Percentiles rank a stretch among this genome's conserved stretches.
Conservation (phyloP, 2,888 invertebrate species). For the Oscheius sp. region DNA sequence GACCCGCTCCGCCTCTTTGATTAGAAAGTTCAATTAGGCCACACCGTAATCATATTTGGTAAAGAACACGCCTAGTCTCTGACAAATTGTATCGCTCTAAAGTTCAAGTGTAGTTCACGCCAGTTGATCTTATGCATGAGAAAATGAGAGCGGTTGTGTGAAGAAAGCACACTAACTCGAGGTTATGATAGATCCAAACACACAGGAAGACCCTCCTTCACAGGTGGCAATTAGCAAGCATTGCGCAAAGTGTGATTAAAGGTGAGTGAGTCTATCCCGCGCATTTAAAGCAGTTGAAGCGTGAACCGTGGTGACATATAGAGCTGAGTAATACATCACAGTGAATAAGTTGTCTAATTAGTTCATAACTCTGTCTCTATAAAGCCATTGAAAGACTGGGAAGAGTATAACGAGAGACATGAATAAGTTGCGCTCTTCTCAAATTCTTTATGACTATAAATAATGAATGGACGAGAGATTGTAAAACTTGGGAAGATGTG, state of each 20-base stretch:
- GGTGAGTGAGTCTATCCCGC: slow-evolving; percentile 26
- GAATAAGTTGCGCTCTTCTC: slow-evolving; percentile 16
- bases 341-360: slow-evolving; percentile 17
- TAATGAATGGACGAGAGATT: not conserved
- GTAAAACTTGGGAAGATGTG: slow-evolving; percentile 10
- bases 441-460: slow-evolving; percentile 1
- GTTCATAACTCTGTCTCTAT: slow-evolving; percentile 12
- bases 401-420: not conserved
- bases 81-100: not conserved
- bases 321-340: slow-evolving; percentile 27
- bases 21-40: not conserved
- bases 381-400: slow-evolving; percentile 1
- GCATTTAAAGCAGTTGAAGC: slow-evolving; percentile 24
- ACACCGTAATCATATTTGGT: too few species aligned
- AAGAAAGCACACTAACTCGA: not conserved
- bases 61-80: too few species aligned
- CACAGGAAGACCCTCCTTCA: slow-evolving; percentile 26
- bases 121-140: not conserved
- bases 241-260: slow-evolving; percentile 29
- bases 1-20: slow-evolving; percentile 22
- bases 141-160: not conserved
- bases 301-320: slow-evolving; percentile 27
- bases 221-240: slow-evolving; percentile 20
- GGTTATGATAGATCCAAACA: not conserved
- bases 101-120: not conserved